Conservation (phyloP, 2,888 invertebrate species). For the Hartigia nigra region DNA sequence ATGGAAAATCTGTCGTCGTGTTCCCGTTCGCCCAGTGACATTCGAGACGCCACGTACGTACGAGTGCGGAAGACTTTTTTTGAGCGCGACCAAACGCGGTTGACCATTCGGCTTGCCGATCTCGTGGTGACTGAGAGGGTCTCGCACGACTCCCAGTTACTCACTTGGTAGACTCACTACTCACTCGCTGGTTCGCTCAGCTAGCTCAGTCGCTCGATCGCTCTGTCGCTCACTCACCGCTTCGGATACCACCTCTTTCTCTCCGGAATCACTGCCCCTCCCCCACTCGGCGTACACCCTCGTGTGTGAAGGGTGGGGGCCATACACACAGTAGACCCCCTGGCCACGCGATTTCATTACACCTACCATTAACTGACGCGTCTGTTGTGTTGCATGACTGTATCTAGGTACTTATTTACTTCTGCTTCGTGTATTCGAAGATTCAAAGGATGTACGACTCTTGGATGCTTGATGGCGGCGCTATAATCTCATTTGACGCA, state of each 20-base stretch:
- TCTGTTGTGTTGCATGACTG: not conserved
- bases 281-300: slow-evolving; percentile 44
- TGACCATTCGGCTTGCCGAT: slow-evolving; percentile 66
- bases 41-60: slow-evolving; percentile 15
- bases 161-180: slow-evolving; percentile 57
- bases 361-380: slow-evolving; percentile 26
- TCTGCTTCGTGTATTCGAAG: not conserved
- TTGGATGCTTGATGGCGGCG: not conserved
- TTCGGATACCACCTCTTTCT: slow-evolving; percentile 41
- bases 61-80: slow-evolving; percentile 11
- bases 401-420: not conserved
- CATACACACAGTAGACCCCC: slow-evolving; percentile 38
- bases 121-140: slow-evolving; percentile 65
- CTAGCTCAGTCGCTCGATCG: slow-evolving; percentile 44
- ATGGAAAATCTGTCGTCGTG: slow-evolving; percentile 9
- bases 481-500: not conserved
- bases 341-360: slow-evolving; percentile 56
- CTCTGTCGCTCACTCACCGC: slow-evolving; percentile 35
- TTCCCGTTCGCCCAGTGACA: slow-evolving; percentile 13
- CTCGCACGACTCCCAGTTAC: slow-evolving; percentile 59
- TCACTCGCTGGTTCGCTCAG: slow-evolving; percentile 28
- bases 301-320: slow-evolving; percentile 33
- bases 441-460: not conserved
- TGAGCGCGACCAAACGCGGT: slow-evolving; percentile 43
- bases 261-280: slow-evolving; percentile 24